Evolutionary conservation across 2,888 invertebrate genomes (phyloP), one percentile per base, ranked within the genome.

Genomic region (Drosophila gaucha): DNA sequence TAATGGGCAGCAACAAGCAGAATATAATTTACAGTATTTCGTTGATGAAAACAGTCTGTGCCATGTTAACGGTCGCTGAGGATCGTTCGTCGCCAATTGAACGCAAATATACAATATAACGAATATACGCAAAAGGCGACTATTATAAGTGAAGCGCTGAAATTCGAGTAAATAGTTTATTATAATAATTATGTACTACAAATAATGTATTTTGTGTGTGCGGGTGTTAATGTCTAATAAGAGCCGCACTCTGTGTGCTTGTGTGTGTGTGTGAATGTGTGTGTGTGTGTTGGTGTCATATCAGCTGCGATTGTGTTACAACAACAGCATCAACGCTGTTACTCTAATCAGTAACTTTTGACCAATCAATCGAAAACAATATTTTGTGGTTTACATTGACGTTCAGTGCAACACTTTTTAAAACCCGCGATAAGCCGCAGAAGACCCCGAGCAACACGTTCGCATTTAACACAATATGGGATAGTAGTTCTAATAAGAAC

Each of bases 331-430:
- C 47, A 52, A 38, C 33, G 26, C 16, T 30, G 41, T 26, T 44
- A 10, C 63, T 60, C 57, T 80, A 78, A 80, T 80, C 80, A 76
- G 66, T 51, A 64, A 72, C 73, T 73, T 75, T 73, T 76, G 69
- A 65, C 63, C 83, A 77, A 63, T 78, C 62, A 75, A 72, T 70
- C 41, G 62, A 72, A 67, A 59, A 52, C 60, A 72, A 60, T 62
- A 63, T 78, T 74, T 74, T 75, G 76, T 66, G 84, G 78, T 63
- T 80, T 84, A 59, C 78, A 79, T 71, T 65, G 31, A 50, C 39
- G 51, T 46, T 55, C 41, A 30, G 39, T 67, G 66, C 72, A 75
- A 35, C 47, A 67, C 30, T 56, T 64, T 41, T 47, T 12, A 33
- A 51, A 33, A 33, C 31, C 62, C 31, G 46, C 39, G 67, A 80